These are phyloP conservation scores for Sicus ferrugineus DNA, from an alignment of 2,888 invertebrate species.

Conservation along the genomic window DNA sequence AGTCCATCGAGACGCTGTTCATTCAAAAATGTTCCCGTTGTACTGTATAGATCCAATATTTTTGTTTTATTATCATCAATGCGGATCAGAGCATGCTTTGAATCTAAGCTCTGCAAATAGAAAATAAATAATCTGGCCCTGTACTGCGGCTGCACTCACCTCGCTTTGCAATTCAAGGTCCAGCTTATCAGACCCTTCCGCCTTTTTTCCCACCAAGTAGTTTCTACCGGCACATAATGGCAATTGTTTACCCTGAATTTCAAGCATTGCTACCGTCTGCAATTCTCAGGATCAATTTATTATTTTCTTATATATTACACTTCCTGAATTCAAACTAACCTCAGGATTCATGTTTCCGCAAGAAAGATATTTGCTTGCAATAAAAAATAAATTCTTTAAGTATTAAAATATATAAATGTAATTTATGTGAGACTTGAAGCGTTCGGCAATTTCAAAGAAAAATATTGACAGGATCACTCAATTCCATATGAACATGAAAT, in stretches of 20 bases:
- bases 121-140: background rate
- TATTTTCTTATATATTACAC: background rate
- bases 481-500: too few species aligned
- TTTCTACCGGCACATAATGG: background rate
- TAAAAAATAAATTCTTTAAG: too few species aligned
- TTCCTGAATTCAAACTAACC: background rate
- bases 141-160: background rate
- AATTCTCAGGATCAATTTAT: background rate
- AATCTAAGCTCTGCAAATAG: constrained; percentile 38
- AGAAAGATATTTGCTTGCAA: too few species aligned
- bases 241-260: constrained; percentile 24
- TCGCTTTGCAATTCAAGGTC: constrained; percentile 17
- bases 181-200: background rate
- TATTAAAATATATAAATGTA: too few species aligned
- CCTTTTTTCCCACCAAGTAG: constrained; percentile 16
- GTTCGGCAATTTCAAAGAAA: too few species aligned
- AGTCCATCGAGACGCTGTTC: constrained; percentile 35
- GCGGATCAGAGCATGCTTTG: constrained; percentile 44
- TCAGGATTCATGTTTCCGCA: background rate
- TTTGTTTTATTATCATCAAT: constrained; percentile 29
- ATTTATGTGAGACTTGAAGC: too few species aligned
- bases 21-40: constrained; percentile 45
- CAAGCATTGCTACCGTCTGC: constrained; percentile 14
- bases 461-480: too few species aligned
- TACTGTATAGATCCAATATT: constrained; percentile 44